Evolutionary conservation across 2,888 invertebrate species (phyloP).

Genomic region (Mechanitis mazaeus): DNA sequence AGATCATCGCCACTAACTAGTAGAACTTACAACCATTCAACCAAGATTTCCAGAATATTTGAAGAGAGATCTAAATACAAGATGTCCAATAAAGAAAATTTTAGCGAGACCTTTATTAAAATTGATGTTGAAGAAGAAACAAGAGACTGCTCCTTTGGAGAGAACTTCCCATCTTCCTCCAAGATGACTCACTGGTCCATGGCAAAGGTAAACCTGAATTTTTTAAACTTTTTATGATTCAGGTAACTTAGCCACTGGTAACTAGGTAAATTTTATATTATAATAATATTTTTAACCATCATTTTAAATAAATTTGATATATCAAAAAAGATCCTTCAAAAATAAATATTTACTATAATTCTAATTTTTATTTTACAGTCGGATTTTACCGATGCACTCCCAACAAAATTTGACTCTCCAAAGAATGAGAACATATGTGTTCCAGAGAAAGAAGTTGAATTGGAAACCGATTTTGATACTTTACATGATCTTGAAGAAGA

Average conservation of each 20-base stretch:
- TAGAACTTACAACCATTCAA: conserved; percentile 32
- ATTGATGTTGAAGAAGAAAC: conserved; percentile 62
- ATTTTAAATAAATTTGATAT: no score
- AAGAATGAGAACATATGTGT: conserved; percentile 42
- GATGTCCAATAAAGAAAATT: conserved; percentile 49
- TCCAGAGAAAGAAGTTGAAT: conserved; percentile 45
- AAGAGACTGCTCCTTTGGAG: conserved; percentile 55
- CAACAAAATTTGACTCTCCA: conserved; percentile 33
- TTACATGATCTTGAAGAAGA: conserved; percentile 69
- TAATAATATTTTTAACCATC: no score
- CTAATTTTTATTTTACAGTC: conserved; percentile 39
- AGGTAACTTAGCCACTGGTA: conserved; percentile 13
- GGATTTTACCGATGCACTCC: conserved; percentile 56
- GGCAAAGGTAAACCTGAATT: conserved; percentile 48
- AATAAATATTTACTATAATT: background rate
- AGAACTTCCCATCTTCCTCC: conserved; percentile 39
- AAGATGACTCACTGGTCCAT: conserved; percentile 42
- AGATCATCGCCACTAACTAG: conserved; percentile 34
- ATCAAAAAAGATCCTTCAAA: no score
- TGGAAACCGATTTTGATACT: conserved; percentile 55
- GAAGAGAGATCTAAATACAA: conserved; percentile 58
- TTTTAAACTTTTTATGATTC: conserved; percentile 13
- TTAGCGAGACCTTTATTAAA: conserved; percentile 43
- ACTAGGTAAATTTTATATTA: conserved; percentile 12
- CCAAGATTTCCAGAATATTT: conserved; percentile 53